Base-by-base conservation (phyloP, 2,797 vertebrate genomes). In the Sciurus carolinensis region DNA sequence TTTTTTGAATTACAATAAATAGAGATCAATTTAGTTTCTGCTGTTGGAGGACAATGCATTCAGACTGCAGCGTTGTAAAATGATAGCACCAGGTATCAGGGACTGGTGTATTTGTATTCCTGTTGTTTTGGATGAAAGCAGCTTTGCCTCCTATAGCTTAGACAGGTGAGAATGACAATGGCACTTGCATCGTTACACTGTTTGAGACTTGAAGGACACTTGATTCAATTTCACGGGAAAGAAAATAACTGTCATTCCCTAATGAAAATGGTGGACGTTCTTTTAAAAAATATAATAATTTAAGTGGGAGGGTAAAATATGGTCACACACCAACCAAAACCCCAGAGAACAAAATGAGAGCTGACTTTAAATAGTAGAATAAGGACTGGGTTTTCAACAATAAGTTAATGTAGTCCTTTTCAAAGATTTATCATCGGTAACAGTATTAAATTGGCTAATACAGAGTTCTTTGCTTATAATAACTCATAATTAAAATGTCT, bases 1-100 rank as follows among this genome's bases (percentile, higher is more conserved):
- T 97, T 91, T 95, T 81, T 91, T 94, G 57, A 84, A 85, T 96
- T 90, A 97, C 90, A 97, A 96, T 93, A 95, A 94, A 50, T 57
- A 22, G 15, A 79, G 82, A 95, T 94, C 69, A 86, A 83, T 98
- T 97, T 95, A 95, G 90, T 93, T 79, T 42, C 88, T 90, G 89
- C 33, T 92, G 76, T 92, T 94, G 95, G 96, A 72, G 67, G 89
- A 73, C 73, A 96, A 66, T 81, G 10, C 5, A 4, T 95, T 96
- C 72, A 83, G 18, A 24, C 77, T 62, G 80, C 66, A 94, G 95
- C 59, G 66, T 7, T 95, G 26, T 92, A 9, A 57, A 95, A 87
- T 86, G 82, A 76, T 22, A 93, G 59, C 33, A 87, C 0, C 4
- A 93, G 80, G 67, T 62, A 59, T 33, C 79, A 96, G 42, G 4